phyloP scores from a whole-genome alignment of 2,888 invertebrate species.

The Arrhopalites spinosus region DNA sequence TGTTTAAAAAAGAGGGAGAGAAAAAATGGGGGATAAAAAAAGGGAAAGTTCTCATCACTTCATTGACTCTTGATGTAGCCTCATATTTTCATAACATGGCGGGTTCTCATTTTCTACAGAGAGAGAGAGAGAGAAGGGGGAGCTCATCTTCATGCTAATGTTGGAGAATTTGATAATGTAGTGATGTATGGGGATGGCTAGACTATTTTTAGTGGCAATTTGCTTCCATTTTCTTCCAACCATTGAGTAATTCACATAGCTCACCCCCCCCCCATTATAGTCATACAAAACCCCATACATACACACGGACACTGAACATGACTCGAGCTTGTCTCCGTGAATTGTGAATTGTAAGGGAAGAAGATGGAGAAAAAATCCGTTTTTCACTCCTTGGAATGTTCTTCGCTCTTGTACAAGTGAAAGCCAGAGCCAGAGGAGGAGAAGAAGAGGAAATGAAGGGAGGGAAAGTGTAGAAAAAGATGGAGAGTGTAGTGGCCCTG shows the following conservation, averaged over 20 bases:
- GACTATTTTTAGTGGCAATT: background rate
- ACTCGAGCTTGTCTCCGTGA: too few relatives aligned
- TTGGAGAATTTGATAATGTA: background rate
- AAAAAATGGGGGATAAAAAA: background rate
- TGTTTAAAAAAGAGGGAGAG: background rate
- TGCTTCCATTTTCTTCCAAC: too few relatives aligned
- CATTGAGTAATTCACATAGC: background rate
- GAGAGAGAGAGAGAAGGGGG: too few relatives aligned
- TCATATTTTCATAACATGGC: too few relatives aligned
- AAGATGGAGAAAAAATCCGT: background rate
- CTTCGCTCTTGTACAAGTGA: background rate
- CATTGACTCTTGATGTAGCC: background rate
- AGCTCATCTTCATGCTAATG: conserved; percentile 4
- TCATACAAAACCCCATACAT: background rate
- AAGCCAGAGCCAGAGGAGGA: background rate
- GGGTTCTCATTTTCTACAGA: too few relatives aligned
- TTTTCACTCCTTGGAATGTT: background rate
- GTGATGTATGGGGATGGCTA: background rate
- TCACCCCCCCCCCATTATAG: background rate
- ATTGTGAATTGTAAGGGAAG: too few relatives aligned
- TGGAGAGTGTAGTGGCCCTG: conserved; percentile 17
- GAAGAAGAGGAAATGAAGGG: background rate
- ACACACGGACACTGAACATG: too few relatives aligned
- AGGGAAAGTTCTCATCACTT: background rate
- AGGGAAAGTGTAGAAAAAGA: conserved; percentile 5